Percentiles rank a stretch among this genome's conserved stretches.
These are phyloP conservation scores for Coilia nasus DNA, from an alignment of 2,797 vertebrate species.

Conservation along the genomic window DNA sequence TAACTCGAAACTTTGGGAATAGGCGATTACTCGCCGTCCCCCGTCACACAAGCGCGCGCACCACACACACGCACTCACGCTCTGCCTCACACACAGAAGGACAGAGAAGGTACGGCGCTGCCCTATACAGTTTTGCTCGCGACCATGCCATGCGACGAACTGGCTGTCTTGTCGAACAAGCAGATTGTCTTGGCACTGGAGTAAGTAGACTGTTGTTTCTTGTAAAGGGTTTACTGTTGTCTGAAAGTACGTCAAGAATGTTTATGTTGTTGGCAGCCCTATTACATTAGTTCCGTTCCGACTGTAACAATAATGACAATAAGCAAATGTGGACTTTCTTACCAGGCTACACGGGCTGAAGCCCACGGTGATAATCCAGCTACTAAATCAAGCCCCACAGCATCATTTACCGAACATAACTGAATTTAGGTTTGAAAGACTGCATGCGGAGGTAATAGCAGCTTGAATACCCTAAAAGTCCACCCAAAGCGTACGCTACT, in stretches of 20 bases:
- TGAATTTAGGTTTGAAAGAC: neutral
- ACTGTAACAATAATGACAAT: neutral
- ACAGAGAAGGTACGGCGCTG: constrained; percentile 19
- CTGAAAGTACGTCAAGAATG: neutral
- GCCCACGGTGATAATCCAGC: neutral
- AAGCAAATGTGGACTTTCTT: neutral
- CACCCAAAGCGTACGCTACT: neutral
- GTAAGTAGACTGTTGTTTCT: constrained; percentile 37
- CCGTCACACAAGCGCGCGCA: neutral
- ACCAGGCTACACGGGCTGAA: neutral
- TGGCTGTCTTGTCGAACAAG: constrained; percentile 1
- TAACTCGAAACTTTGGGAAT: neutral
- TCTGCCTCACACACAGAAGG: neutral
- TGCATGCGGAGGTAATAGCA: neutral
- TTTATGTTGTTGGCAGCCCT: neutral
- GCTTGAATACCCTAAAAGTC: neutral
- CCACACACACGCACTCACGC: constrained; percentile 27
- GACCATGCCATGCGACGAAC: constrained; percentile 13
- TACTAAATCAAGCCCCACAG: neutral
- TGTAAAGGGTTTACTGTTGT: neutral
- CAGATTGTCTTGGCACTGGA: neutral
- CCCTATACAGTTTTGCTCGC: constrained; percentile 41
- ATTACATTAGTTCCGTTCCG: neutral
- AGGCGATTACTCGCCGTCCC: neutral
- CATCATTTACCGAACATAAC: neutral